phyloP scores from a whole-genome alignment of 1,140 invertebrate species.

The Aphis craccivora region DNA sequence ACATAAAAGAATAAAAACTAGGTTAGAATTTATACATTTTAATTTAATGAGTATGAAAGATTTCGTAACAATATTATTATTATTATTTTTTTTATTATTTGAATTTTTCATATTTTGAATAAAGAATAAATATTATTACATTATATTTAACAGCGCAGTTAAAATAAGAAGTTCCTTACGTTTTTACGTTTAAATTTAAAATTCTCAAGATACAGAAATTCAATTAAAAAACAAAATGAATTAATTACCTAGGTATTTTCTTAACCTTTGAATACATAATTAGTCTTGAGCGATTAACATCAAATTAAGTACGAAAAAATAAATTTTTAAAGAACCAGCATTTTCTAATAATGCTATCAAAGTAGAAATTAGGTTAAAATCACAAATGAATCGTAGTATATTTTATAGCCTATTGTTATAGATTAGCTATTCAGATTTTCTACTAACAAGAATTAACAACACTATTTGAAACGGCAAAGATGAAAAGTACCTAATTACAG shows the following conservation, averaged over 20 bases:
- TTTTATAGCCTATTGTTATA: not conserved
- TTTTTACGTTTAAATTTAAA: not conserved
- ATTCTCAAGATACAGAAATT: not conserved
- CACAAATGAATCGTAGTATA: not conserved
- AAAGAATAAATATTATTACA: not conserved
- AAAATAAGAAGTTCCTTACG: not conserved
- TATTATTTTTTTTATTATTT: not conserved
- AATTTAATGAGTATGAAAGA: not conserved
- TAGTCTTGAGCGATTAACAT: not conserved
- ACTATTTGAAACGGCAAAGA: not conserved
- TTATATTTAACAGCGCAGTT: not conserved
- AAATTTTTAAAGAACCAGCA: not conserved
- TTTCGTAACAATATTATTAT: not conserved
- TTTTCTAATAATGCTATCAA: not conserved
- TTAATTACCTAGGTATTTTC: slow-evolving; percentile 3
- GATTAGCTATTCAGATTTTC: not conserved
- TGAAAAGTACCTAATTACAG: not conserved
- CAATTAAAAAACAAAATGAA: slow-evolving; percentile 3
- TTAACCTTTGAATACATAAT: not conserved
- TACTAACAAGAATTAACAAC: not conserved
- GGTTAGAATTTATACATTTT: not conserved
- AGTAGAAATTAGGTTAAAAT: not conserved
- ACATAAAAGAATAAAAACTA: slow-evolving; percentile 5
- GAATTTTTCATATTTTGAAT: not conserved
- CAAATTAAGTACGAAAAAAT: not conserved